phyloP scores from a whole-genome alignment of 2,888 invertebrate genomes.

The Drosophila meridionalis region DNA sequence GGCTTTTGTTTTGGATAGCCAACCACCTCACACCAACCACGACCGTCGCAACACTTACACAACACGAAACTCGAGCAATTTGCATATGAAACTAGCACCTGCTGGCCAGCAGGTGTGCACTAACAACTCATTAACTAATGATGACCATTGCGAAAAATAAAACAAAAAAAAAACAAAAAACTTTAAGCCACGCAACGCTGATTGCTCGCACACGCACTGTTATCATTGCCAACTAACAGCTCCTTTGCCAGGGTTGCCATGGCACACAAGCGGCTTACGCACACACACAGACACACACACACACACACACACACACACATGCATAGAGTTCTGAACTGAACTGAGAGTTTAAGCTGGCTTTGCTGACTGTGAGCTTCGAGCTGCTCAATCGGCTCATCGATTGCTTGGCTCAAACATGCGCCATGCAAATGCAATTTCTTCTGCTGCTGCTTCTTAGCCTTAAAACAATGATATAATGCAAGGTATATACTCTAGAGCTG shows the following conservation, averaged over 20 bases:
- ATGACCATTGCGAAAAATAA: slow-evolving; percentile 11
- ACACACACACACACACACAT: not conserved
- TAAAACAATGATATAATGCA: slow-evolving; percentile 45
- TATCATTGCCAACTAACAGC: not conserved
- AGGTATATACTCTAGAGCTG: not conserved
- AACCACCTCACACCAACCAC: not conserved
- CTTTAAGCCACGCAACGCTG: not conserved
- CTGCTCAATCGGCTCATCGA: slow-evolving; percentile 2
- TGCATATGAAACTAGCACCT: slow-evolving; percentile 62
- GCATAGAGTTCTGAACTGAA: no score
- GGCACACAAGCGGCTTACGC: slow-evolving; percentile 3
- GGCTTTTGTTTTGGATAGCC: slow-evolving; percentile 43
- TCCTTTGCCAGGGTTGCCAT: not conserved
- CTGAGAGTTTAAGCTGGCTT: not conserved
- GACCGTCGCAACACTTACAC: slow-evolving; percentile 33
- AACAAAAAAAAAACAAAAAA: no score
- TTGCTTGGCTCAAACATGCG: not conserved
- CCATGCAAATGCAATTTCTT: slow-evolving; percentile 27
- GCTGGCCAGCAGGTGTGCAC: slow-evolving; percentile 14
- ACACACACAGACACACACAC: not conserved
- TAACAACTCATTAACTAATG: slow-evolving; percentile 42
- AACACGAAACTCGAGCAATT: slow-evolving; percentile 64
- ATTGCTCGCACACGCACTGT: not conserved
- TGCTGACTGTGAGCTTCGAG: not conserved
- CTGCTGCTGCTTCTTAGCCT: slow-evolving; percentile 19